Evolutionary conservation across 2,888 invertebrate genomes (phyloP).

Genomic region (Esperia sulphurella): DNA sequence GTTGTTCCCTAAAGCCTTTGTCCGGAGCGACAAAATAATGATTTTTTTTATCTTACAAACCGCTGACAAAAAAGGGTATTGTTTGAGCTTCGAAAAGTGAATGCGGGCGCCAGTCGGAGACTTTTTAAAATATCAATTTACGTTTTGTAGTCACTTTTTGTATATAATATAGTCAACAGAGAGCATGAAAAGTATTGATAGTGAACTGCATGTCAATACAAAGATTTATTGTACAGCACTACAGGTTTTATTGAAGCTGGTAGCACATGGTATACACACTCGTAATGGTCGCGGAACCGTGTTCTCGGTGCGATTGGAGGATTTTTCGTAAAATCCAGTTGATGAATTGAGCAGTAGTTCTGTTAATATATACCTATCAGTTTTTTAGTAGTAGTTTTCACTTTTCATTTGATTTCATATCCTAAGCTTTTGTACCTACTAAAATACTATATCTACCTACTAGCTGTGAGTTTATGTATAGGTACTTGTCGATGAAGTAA

Average conservation of each 20-base stretch:
- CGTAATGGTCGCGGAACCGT: constrained; percentile 8
- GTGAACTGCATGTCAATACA: constrained; percentile 20
- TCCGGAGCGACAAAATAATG: constrained; percentile 19
- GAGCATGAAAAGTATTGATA: constrained; percentile 35
- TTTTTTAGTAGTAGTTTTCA: too few relatives aligned
- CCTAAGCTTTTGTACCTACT: too few relatives aligned
- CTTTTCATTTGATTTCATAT: too few relatives aligned
- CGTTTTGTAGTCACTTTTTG: too few relatives aligned
- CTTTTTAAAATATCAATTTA: constrained; percentile 30
- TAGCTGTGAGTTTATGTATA: not conserved
- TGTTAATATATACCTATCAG: constrained; percentile 23
- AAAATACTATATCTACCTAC: too few relatives aligned
- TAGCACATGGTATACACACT: constrained; percentile 7
- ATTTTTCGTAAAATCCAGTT: constrained; percentile 9
- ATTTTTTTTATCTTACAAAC: constrained; percentile 21
- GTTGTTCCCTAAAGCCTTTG: constrained; percentile 18
- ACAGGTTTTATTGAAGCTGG: constrained; percentile 19
- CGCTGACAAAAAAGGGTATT: constrained; percentile 27
- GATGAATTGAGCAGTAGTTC: constrained; percentile 18
- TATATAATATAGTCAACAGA: too few relatives aligned
- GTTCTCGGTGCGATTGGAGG: constrained; percentile 8
- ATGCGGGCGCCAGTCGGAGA: constrained; percentile 31
- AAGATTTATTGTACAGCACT: constrained; percentile 18
- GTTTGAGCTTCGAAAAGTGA: constrained; percentile 32
- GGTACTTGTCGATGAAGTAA: not conserved